Percentiles rank a stretch among this genome's conserved stretches.
Evolutionary conservation across 1,140 invertebrate genomes (phyloP).

Genomic region (Zaprionus gabonicus): DNA sequence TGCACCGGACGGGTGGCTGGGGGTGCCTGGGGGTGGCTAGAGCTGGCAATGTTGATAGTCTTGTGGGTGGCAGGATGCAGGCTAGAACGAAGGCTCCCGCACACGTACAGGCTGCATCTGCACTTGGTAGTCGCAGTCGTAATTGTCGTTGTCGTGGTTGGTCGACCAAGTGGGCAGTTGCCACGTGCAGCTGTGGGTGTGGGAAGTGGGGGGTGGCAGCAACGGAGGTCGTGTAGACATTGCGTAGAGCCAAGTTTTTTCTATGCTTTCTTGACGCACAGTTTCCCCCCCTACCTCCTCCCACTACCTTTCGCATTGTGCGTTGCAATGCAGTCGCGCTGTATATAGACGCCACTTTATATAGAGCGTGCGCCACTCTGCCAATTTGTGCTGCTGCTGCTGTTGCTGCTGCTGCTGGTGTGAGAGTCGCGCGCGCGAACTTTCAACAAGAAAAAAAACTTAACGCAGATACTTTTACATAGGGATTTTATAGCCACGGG

Average conservation of each 20-base stretch:
- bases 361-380: conserved; percentile 32
- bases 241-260: conserved; percentile 81
- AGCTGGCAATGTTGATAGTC: too few relatives aligned
- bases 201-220: neutral
- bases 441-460: conserved; percentile 79
- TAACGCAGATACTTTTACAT: conserved; percentile 71
- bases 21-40: conserved; percentile 30
- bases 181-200: conserved; percentile 5
- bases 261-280: conserved; percentile 70
- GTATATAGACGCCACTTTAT: conserved; percentile 54
- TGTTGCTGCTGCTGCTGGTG: conserved; percentile 14
- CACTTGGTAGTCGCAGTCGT: conserved; percentile 24
- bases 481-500: conserved; percentile 23
- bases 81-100: neutral
- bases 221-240: conserved; percentile 78
- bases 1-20: conserved; percentile 24
- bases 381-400: conserved; percentile 8
- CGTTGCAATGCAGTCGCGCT: conserved; percentile 50
- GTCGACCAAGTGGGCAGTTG: conserved; percentile 52
- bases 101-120: conserved; percentile 20
- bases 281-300: conserved; percentile 13
- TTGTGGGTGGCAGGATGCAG: conserved; percentile 24
- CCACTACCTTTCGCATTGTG: conserved; percentile 20
- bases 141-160: conserved; percentile 56
- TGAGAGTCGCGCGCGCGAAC: conserved; percentile 71